These are phyloP conservation scores for Xenus cinereus DNA, from an alignment of 2,113 vertebrate genomes.

Conservation along the genomic window DNA sequence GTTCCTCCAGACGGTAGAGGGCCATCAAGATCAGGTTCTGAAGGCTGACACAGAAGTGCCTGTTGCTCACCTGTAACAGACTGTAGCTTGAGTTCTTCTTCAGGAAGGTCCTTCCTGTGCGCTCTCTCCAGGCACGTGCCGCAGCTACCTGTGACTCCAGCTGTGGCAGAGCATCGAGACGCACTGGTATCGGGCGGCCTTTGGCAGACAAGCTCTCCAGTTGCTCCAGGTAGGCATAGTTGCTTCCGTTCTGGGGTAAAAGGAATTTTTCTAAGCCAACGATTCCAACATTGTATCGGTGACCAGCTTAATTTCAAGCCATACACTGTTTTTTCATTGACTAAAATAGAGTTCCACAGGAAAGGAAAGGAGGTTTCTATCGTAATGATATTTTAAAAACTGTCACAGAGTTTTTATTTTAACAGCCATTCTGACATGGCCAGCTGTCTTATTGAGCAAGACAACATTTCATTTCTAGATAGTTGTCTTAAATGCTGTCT, in stretches of 20 bases:
- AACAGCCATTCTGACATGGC: not conserved
- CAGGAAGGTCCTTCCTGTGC: slow-evolving; percentile 94
- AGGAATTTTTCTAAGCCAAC: not conserved
- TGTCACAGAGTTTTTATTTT: not conserved
- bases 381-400: not conserved
- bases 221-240: slow-evolving; percentile 93
- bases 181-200: slow-evolving; percentile 92
- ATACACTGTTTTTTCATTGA: not conserved
- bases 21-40: not conserved
- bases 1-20: not conserved
- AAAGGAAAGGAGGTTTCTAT: not conserved
- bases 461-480: not conserved
- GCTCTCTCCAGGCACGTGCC: slow-evolving; percentile 93
- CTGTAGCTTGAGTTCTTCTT: slow-evolving; percentile 98
- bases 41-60: not conserved
- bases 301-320: not conserved
- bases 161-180: slow-evolving; percentile 89
- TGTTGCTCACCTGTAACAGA: slow-evolving; percentile 84
- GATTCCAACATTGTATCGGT: fast-evolving
- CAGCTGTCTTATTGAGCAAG: not conserved
- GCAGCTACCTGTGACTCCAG: slow-evolving; percentile 95
- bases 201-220: slow-evolving; percentile 89
- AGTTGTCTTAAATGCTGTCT: not conserved
- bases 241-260: slow-evolving; percentile 82
- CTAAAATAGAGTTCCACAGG: not conserved